Evolutionary conservation across 1,140 invertebrate species (phyloP), one percentile per base, ranked within the genome.

Genomic region (Cheumatopsyche charites): DNA sequence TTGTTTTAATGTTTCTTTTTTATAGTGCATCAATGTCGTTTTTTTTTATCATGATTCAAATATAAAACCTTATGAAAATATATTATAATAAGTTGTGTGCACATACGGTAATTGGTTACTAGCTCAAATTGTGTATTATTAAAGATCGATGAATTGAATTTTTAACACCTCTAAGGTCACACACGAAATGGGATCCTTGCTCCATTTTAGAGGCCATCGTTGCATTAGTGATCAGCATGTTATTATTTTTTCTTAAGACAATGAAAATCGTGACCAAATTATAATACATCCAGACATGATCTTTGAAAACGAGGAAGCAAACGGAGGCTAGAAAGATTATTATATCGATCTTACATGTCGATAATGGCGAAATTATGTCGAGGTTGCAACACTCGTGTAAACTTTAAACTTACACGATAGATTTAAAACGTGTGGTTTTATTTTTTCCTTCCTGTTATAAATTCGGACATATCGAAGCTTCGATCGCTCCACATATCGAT

Each of bases 301-400:
- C 12, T 13, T 58, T 58, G 21, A 17, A 26, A 25, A 58, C 21
- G 2, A 58, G 55, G 55, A 58, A 58, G 21, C 19, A 19, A 25
- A 23, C 7, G 13, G 29, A 5, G 55, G 17, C 23, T 58, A 58
- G 19, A 58, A 58, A 58, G 11, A 47, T 47, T 47, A 47, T 47
- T 47, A 47, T 52, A 52, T 17, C 47, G 47, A 52, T 36, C 29
- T 36, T 36, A 36, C 29, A 36, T 9, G 9, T 36, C 29, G 29
- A 36, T 36, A 36, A 36, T 52, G 47, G 47, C 19, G 55, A 58
- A 58, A 25, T 26, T 58, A 58, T 58, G 55, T 58, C 55, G 55
- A 58, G 55, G 55, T 58, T 58, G 9, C 43, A 15, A 47, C 43
- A 47, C 43, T 13, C 4, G 2, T 47, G 15, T 13, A 47, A 3